Conservation (phyloP, 2,113 vertebrate genomes). For the Grantiella picta region DNA sequence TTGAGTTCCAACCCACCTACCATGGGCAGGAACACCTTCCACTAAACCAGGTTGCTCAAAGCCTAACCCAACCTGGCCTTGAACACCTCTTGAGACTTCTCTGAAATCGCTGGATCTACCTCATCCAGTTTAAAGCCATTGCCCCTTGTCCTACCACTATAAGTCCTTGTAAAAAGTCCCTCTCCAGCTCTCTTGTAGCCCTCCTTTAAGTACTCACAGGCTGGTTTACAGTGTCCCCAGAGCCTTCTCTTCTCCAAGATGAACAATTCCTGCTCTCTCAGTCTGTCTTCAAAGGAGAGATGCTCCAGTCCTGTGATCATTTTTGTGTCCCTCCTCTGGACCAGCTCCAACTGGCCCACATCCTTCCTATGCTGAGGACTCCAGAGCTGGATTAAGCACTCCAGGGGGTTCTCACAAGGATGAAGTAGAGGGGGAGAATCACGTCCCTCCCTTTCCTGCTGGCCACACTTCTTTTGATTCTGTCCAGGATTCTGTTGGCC, state of each 20-base stretch:
- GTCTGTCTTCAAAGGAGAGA: background rate
- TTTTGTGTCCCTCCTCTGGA: background rate
- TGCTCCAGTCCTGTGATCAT: background rate
- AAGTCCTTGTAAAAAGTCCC: background rate
- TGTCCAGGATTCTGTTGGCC: background rate
- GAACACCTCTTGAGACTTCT: background rate
- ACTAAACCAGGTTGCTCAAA: background rate
- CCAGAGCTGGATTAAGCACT: background rate
- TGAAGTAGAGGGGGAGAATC: background rate
- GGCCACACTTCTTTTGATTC: background rate
- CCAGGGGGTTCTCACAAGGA: background rate
- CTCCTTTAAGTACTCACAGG: background rate
- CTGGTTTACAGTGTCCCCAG: background rate
- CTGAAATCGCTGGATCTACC: background rate
- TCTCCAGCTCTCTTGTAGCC: background rate
- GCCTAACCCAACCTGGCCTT: background rate
- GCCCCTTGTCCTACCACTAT: background rate
- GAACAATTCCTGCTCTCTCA: background rate
- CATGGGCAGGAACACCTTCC: background rate
- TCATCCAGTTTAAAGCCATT: background rate
- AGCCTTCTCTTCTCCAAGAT: background rate
- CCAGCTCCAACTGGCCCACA: background rate
- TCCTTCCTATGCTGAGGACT: background rate
- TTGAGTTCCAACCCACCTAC: background rate
- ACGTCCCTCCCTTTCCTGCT: background rate